Evolutionary conservation across 2,888 invertebrate genomes (phyloP), one percentile per base, ranked within the genome.

Genomic region (Epinotia bilunana): DNA sequence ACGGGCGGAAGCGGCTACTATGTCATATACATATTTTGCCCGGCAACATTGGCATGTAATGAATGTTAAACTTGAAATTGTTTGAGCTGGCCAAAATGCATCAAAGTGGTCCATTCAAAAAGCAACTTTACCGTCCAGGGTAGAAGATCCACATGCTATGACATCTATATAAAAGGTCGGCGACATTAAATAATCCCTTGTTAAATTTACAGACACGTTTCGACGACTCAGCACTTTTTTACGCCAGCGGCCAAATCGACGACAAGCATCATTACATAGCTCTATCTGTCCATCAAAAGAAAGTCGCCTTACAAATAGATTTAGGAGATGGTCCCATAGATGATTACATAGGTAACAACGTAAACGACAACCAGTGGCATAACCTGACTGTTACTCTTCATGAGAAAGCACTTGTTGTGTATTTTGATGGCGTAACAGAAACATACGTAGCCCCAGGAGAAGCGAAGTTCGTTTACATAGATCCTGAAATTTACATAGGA

Each of bases 401-500:
- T 81, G 96, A 97, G 74, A 96, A 96, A 79, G 95, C 94, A 18
- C 95, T 98, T 0, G 94, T 95, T 80, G 95, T 98, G 18, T 96
- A 96, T 78, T 93, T 99, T 58, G 98, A 99, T 89, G 95, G 96
- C 67, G 96, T 96, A 83, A 95, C 93, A 49, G 95, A 96, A 81
- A 93, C 95, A 0, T 95, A 97, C 71, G 96, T 97, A 84, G 94
- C 98, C 63, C 96, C 96, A 0, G 97, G 97, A 13, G 95, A 92
- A 57, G 91, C 93, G 2, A 89, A 88, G 95, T 86, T 95, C 95
- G 95, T 99, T 77, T 97, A 98, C 81, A 98, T 99, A 79, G 98
- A 99, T 93, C 98, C 99, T 53, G 98, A 98, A 90, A 98, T 99
- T 80, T 98, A 98, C 88, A 97, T 99, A 79, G 98, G 98, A 65